Conservation (phyloP, 2,113 vertebrate species). For the Rallus limicola region DNA sequence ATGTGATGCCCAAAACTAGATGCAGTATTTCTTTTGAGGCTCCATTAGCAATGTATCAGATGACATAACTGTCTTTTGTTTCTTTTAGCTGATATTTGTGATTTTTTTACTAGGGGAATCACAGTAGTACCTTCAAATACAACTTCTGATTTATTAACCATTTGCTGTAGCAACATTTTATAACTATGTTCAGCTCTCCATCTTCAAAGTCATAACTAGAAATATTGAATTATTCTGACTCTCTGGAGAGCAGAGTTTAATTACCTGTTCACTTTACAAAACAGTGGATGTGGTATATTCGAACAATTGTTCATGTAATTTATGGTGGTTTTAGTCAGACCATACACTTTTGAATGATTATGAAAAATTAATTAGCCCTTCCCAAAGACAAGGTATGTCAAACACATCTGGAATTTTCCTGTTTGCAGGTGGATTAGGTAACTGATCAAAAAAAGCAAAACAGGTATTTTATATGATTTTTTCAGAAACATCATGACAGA, state of each 20-base stretch:
- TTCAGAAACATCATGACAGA: not conserved
- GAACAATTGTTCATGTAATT: not conserved
- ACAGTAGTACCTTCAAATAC: not conserved
- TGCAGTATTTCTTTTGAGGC: not conserved
- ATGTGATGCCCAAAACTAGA: not conserved
- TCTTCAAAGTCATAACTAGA: not conserved
- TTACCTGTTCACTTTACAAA: not conserved
- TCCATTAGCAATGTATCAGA: not conserved
- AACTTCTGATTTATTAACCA: not conserved
- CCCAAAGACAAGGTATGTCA: not conserved
- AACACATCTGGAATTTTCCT: not conserved
- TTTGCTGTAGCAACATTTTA: not conserved
- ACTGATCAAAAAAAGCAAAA: not conserved
- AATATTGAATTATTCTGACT: not conserved
- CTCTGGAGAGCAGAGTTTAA: not conserved
- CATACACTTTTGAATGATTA: not conserved
- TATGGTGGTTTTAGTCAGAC: not conserved
- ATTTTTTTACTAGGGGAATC: not conserved
- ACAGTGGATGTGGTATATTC: not conserved
- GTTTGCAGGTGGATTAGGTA: not conserved
- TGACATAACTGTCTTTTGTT: not conserved
- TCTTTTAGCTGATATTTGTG: not conserved
- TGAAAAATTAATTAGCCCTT: not conserved
- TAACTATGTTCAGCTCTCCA: not conserved
- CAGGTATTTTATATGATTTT: not conserved